A percentile compares a stretch with the other conserved stretches of the same genome.
These are phyloP conservation scores for Sebastolobus altivelis DNA, from an alignment of 2,797 vertebrate species.

Conservation along the genomic window DNA sequence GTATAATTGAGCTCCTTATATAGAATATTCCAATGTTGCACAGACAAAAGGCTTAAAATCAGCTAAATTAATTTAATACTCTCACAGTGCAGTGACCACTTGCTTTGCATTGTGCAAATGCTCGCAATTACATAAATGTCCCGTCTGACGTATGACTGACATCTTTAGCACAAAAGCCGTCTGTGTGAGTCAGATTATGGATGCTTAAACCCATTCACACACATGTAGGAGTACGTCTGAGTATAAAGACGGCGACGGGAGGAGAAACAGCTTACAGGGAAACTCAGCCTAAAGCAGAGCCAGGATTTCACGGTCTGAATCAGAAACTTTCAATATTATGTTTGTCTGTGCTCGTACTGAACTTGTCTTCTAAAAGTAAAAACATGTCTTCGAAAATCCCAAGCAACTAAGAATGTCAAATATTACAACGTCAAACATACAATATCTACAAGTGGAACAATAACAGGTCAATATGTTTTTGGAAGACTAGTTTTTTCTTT, in stretches of 20 bases:
- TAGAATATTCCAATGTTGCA: not conserved
- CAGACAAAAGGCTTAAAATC: not conserved
- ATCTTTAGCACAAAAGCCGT: not conserved
- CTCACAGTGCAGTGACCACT: not conserved
- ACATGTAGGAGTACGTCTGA: not conserved
- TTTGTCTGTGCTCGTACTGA: not conserved
- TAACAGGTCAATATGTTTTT: not conserved
- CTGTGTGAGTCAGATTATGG: constrained; percentile 12
- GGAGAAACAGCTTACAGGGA: constrained; percentile 5
- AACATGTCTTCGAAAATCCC: not conserved
- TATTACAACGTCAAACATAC: not conserved
- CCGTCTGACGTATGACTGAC: not conserved
- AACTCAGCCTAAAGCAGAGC: constrained; percentile 14
- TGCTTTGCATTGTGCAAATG: not conserved
- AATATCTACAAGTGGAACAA: not conserved
- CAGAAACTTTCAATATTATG: not conserved
- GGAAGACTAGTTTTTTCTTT: not conserved
- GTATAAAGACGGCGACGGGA: not conserved
- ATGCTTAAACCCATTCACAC: constrained; percentile 13
- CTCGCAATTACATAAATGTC: not conserved
- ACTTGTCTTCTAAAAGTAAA: not conserved
- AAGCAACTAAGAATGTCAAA: not conserved
- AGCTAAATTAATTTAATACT: constrained; percentile 8
- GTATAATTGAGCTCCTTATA: not conserved
- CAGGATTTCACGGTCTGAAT: not conserved